Conservation (phyloP, 2,888 invertebrate genomes). For the Cheilosia urbana region DNA sequence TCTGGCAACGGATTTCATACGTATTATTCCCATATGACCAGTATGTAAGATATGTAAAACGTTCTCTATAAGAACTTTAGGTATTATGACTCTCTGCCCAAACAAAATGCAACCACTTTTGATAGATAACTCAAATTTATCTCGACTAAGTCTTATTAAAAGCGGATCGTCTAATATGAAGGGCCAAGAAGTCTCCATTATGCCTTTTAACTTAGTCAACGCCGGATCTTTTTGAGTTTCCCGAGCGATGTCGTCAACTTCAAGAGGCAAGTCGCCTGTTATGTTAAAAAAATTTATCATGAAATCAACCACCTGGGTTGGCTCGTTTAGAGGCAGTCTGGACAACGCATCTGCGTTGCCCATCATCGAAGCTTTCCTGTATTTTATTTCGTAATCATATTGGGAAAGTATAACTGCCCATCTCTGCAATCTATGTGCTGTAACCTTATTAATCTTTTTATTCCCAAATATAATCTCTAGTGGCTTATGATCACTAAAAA, state of each 20-base stretch:
- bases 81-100: background rate
- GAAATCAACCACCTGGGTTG: background rate
- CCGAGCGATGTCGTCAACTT: slow-evolving; percentile 1
- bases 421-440: slow-evolving; percentile 15
- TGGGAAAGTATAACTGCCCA: slow-evolving; percentile 7
- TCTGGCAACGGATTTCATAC: background rate
- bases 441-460: slow-evolving; percentile 16
- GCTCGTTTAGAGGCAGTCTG: background rate
- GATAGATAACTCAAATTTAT: no score
- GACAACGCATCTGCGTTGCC: no score
- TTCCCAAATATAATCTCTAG: slow-evolving; percentile 29
- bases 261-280: slow-evolving; percentile 1
- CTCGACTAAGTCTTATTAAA: no score
- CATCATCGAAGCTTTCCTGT: no score
- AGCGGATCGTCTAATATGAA: no score
- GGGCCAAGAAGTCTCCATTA: no score
- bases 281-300: slow-evolving; percentile 9
- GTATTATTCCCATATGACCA: background rate
- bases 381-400: slow-evolving; percentile 16
- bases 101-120: no score
- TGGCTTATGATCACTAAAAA: slow-evolving; percentile 29
- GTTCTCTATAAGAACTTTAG: no score
- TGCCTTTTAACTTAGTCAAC: no score
- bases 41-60: no score
- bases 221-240: slow-evolving; percentile 10